Evolutionary conservation across 2,113 vertebrate genomes (phyloP).

Genomic region (Ivindomyrus marchei): DNA sequence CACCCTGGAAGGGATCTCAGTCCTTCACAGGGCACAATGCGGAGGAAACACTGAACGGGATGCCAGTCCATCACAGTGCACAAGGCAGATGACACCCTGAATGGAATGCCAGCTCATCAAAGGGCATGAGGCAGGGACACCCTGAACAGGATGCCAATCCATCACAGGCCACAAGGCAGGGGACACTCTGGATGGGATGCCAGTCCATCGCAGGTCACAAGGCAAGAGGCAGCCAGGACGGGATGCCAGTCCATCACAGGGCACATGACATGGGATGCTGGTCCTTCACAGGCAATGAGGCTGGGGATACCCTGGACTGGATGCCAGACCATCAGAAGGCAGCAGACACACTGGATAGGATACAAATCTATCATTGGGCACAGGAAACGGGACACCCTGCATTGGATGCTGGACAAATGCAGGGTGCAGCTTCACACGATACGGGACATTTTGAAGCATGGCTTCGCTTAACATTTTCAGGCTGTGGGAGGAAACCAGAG

Average conservation of each 20-base stretch:
- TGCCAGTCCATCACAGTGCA: no score
- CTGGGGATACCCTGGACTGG: background rate
- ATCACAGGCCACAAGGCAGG: background rate
- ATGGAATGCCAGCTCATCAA: background rate
- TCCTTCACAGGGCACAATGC: no score
- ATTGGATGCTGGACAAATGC: background rate
- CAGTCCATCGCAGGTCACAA: no score
- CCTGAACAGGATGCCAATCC: background rate
- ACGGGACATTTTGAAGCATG: background rate
- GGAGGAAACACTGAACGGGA: no score
- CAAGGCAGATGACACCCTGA: no score
- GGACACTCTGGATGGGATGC: no score
- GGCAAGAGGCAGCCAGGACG: no score
- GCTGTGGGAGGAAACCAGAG: conserved; percentile 2
- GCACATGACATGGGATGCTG: background rate
- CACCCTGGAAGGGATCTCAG: background rate
- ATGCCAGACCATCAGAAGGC: background rate
- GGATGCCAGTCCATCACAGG: no score
- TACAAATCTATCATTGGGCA: background rate
- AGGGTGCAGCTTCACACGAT: background rate
- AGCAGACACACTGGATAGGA: background rate
- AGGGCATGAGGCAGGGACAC: background rate
- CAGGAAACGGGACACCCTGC: background rate
- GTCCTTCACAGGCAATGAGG: background rate
- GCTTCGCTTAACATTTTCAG: background rate